Evolutionary conservation across 1,140 invertebrate species (phyloP).

Genomic region (Zaprionus nigranus): DNA sequence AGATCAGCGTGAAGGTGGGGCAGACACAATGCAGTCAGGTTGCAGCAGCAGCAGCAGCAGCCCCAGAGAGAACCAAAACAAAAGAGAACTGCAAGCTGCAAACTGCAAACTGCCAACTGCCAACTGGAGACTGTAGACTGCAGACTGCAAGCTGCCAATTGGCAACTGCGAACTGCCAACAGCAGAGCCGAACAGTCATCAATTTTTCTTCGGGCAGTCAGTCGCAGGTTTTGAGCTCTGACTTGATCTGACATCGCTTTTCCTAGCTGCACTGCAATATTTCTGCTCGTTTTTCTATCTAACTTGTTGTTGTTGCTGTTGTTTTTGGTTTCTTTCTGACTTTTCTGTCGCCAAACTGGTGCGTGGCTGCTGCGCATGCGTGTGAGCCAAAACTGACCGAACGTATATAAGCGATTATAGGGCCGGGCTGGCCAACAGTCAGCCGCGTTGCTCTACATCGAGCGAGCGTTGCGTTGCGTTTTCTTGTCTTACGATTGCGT

Average conservation of each 20-base stretch:
- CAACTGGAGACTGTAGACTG: constrained; percentile 21
- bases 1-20: constrained; percentile 69
- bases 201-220: constrained; percentile 74
- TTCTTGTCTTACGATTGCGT: constrained; percentile 11
- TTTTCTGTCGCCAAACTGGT: constrained; percentile 81
- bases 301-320: constrained; percentile 24
- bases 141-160: constrained; percentile 24
- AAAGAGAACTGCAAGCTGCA: constrained; percentile 44
- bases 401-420: constrained; percentile 85
- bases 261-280: constrained; percentile 47
- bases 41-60: constrained; percentile 62
- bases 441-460: constrained; percentile 83
- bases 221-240: constrained; percentile 46
- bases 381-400: constrained; percentile 76
- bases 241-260: constrained; percentile 50
- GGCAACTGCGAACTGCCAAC: constrained; percentile 37
- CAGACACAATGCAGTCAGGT: constrained; percentile 59
- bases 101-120: neutral
- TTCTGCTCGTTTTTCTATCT: constrained; percentile 41
- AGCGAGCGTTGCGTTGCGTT: constrained; percentile 53
- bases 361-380: constrained; percentile 79
- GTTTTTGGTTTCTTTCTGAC: constrained; percentile 41
- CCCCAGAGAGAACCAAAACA: constrained; percentile 56
- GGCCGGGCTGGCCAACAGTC: constrained; percentile 84
- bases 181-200: constrained; percentile 58